phyloP scores from a whole-genome alignment of 2,797 vertebrate species.

The Sphenopsis melanotis region DNA sequence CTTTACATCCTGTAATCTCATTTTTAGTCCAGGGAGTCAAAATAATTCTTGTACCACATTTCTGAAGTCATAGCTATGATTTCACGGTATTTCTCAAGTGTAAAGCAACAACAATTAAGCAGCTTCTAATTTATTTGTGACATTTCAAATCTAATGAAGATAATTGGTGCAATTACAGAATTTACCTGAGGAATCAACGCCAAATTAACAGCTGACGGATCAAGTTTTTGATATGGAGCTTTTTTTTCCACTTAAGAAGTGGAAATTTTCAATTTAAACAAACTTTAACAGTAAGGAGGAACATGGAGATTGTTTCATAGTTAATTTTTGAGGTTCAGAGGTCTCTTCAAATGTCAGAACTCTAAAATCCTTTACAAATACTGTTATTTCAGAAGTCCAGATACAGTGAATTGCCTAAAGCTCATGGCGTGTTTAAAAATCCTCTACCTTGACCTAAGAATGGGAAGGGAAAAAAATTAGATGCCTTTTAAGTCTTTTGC shows the following conservation, averaged over 20 bases:
- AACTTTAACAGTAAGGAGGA: neutral
- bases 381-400: neutral
- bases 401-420: neutral
- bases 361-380: neutral
- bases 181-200: slow-evolving; percentile 6
- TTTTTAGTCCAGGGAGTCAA: neutral
- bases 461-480: neutral
- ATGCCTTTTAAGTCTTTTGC: neutral
- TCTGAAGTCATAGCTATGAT: neutral
- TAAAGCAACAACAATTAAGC: neutral
- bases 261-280: neutral
- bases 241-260: neutral
- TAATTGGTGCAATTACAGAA: slow-evolving; percentile 3
- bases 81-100: neutral
- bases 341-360: neutral
- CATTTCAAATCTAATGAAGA: slow-evolving; percentile 20
- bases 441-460: neutral
- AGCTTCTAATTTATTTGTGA: slow-evolving; percentile 7
- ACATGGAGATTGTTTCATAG: neutral
- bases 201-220: neutral
- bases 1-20: neutral
- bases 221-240: neutral
- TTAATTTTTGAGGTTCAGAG: neutral
- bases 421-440: neutral
- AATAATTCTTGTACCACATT: neutral